Evolutionary conservation across 2,888 invertebrate genomes (phyloP).

Genomic region (Rotaria sp.): DNA sequence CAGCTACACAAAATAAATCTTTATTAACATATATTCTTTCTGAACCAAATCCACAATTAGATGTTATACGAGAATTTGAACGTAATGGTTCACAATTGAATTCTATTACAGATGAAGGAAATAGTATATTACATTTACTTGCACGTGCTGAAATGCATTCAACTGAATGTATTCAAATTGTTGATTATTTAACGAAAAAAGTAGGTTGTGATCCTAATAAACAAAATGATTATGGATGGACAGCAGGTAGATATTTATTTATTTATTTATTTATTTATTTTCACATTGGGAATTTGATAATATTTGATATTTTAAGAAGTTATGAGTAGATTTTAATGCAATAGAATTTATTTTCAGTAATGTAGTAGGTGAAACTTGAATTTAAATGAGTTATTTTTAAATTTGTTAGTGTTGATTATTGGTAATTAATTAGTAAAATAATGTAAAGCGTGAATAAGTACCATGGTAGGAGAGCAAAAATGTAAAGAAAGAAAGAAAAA

Average conservation of each 20-base stretch:
- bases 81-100: conserved; percentile 21
- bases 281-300: too few species aligned
- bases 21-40: neutral
- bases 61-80: neutral
- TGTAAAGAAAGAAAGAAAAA: too few species aligned
- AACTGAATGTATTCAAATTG: neutral
- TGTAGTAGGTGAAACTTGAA: too few species aligned
- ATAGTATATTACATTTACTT: neutral
- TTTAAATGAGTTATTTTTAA: too few species aligned
- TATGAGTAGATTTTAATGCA: too few species aligned
- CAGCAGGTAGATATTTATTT: neutral
- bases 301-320: too few species aligned
- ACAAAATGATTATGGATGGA: conserved; percentile 30
- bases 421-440: too few species aligned
- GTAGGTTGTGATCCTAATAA: conserved; percentile 11
- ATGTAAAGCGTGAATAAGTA: too few species aligned
- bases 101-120: neutral
- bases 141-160: neutral
- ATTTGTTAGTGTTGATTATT: too few species aligned
- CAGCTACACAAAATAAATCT: neutral
- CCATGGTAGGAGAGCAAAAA: too few species aligned
- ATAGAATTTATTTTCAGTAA: too few species aligned
- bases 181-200: conserved; percentile 19
- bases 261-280: too few species aligned
- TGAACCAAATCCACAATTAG: neutral